Conservation (phyloP, 1,140 invertebrate genomes). For the Oppia nitens region DNA sequence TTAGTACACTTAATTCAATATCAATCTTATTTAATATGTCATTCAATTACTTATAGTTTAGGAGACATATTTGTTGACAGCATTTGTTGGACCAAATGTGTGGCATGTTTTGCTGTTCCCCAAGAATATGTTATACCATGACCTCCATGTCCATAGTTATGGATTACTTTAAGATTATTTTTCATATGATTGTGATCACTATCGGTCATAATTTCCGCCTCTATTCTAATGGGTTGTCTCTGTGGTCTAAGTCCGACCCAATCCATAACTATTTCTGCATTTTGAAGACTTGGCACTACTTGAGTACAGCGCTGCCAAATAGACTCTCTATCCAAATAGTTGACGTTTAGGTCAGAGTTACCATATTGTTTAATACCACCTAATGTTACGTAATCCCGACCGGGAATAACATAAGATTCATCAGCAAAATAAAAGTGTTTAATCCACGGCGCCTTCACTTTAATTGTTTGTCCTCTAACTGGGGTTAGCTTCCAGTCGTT, state of each 20-base stretch:
- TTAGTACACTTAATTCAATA: no score
- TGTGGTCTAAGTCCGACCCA: conserved; percentile 60
- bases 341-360: conserved; percentile 48
- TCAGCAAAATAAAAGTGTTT: conserved; percentile 71
- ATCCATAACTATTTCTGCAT: conserved; percentile 35
- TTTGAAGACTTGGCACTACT: conserved; percentile 47
- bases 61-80: no score
- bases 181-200: background rate
- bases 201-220: conserved; percentile 27
- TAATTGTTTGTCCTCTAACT: conserved; percentile 54
- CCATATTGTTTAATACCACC: conserved; percentile 67
- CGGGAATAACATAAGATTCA: conserved; percentile 70
- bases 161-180: conserved; percentile 41
- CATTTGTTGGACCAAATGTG: conserved; percentile 36
- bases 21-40: no score
- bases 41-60: no score
- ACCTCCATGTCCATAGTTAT: conserved; percentile 84
- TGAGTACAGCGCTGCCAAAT: conserved; percentile 54
- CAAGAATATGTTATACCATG: conserved; percentile 73
- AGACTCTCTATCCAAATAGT: conserved; percentile 46
- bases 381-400: conserved; percentile 45
- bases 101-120: conserved; percentile 58
- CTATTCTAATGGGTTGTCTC: conserved; percentile 53
- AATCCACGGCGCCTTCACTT: conserved; percentile 66
- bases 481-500: conserved; percentile 57